Conservation (phyloP, 23 tunicate species). For the Halocynthia roretzi region DNA sequence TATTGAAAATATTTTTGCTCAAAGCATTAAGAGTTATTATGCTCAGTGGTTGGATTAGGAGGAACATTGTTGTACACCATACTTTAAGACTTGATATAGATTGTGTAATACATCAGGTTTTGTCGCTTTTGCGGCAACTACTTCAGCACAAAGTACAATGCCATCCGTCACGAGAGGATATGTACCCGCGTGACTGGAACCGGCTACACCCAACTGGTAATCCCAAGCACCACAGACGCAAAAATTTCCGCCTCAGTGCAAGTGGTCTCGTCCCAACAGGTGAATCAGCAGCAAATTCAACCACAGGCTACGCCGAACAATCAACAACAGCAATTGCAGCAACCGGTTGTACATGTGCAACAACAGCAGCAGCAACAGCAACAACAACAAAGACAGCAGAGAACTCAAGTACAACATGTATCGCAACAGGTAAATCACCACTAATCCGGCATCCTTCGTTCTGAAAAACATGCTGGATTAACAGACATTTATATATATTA, state of each 20-base stretch:
- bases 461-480: too few species aligned
- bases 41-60: not conserved
- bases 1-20: not conserved
- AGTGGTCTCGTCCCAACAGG: not conserved
- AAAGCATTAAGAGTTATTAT: not conserved
- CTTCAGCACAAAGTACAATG: slow-evolving; percentile 92
- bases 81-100: too few species aligned
- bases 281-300: not conserved
- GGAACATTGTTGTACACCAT: too few species aligned
- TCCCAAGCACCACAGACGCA: not conserved
- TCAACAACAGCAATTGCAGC: not conserved
- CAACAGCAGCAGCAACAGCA: slow-evolving; percentile 29
- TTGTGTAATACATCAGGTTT: slow-evolving; percentile 28
- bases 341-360: slow-evolving; percentile 10
- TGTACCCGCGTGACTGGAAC: slow-evolving; percentile 48
- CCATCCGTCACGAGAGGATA: slow-evolving; percentile 82
- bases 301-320: not conserved
- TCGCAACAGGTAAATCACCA: not conserved
- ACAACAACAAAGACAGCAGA: slow-evolving; percentile 16
- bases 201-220: not conserved
- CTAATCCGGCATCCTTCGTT: too few species aligned
- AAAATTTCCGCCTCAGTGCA: not conserved
- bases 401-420: slow-evolving; percentile 12
- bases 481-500: too few species aligned
- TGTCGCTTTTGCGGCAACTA: slow-evolving; percentile 93